These are phyloP conservation scores for Amblyjoppa fuscipennis DNA, from an alignment of 2,888 invertebrate species.

Conservation along the genomic window DNA sequence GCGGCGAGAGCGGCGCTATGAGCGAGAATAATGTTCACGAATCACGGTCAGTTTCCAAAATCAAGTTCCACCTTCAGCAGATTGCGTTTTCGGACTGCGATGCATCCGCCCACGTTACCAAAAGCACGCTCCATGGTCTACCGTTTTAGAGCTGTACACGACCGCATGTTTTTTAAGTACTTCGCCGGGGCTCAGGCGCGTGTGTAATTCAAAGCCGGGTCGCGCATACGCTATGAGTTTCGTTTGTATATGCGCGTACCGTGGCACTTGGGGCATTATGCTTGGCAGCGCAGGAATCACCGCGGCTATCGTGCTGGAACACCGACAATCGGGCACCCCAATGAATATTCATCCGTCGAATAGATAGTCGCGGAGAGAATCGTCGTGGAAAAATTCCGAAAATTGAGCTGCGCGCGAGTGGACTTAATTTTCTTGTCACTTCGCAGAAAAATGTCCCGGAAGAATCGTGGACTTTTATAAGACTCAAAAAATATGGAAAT, in stretches of 20 bases:
- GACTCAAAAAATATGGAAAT: too few species aligned
- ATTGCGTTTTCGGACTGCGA: constrained; percentile 7
- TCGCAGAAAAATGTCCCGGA: too few species aligned
- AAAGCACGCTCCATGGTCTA: not conserved
- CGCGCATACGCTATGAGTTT: constrained; percentile 31
- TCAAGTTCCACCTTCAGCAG: constrained; percentile 8
- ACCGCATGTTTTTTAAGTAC: not conserved
- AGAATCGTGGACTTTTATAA: too few species aligned
- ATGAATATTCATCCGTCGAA: not conserved
- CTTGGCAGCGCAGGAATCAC: not conserved
- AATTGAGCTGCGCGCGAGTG: not conserved
- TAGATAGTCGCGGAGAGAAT: not conserved
- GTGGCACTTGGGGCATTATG: not conserved
- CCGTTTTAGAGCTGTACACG: constrained; percentile 11
- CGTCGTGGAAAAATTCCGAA: not conserved
- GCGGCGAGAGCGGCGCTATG: not conserved
- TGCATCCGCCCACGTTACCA: not conserved
- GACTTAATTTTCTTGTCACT: not conserved
- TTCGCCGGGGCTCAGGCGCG: not conserved
- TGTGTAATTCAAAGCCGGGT: not conserved
- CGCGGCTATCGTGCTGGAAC: not conserved
- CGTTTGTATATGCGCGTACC: not conserved
- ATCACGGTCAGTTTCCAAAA: constrained; percentile 11
- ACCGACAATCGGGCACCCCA: not conserved
- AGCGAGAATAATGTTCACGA: constrained; percentile 4